Conservation (phyloP, 1,140 invertebrate species). For the Cylas formicarius region DNA sequence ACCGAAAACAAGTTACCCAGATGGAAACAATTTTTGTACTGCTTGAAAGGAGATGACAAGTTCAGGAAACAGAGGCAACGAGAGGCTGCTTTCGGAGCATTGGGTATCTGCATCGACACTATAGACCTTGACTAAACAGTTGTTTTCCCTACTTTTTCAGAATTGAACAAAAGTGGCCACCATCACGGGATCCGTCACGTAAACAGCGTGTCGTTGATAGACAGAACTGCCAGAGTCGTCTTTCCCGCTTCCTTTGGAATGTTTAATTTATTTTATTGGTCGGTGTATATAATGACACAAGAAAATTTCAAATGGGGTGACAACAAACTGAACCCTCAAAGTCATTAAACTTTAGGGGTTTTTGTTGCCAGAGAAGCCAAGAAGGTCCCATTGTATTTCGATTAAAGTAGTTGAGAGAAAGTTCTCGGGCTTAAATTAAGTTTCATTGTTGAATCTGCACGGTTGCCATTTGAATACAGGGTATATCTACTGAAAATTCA, state of each 20-base stretch:
- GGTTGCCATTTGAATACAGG: too few species aligned
- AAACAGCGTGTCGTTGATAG: slow-evolving; percentile 84
- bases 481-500: too few species aligned
- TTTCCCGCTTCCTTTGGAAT: slow-evolving; percentile 82
- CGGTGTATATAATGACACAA: slow-evolving; percentile 65
- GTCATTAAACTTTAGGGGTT: slow-evolving; percentile 23
- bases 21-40: slow-evolving; percentile 71
- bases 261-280: slow-evolving; percentile 84
- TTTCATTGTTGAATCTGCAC: too few species aligned
- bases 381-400: too few species aligned
- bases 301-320: slow-evolving; percentile 69
- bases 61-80: slow-evolving; percentile 67
- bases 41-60: slow-evolving; percentile 68
- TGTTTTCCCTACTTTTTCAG: slow-evolving; percentile 12
- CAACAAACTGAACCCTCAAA: slow-evolving; percentile 38
- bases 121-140: slow-evolving; percentile 3
- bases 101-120: slow-evolving; percentile 30
- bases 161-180: slow-evolving; percentile 30
- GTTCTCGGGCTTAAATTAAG: too few species aligned
- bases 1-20: slow-evolving; percentile 65
- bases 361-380: neutral
- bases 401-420: too few species aligned
- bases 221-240: slow-evolving; percentile 72
- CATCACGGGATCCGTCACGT: slow-evolving; percentile 57
- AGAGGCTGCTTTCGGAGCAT: slow-evolving; percentile 54